These are phyloP conservation scores for Streptopelia turtur DNA, from an alignment of 2,797 vertebrate genomes.

Conservation along the genomic window DNA sequence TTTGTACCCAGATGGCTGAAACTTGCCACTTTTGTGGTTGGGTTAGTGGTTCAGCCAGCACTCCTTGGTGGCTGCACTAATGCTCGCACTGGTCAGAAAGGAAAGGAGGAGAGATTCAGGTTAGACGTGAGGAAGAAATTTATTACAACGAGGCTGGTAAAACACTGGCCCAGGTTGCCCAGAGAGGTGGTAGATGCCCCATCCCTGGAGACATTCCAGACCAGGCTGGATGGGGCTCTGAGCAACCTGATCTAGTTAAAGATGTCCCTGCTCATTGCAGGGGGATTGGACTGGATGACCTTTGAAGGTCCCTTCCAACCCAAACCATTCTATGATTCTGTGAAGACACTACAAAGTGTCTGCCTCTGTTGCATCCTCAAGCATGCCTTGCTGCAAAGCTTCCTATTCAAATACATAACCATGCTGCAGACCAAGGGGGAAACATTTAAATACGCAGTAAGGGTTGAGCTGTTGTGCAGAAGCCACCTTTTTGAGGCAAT, in stretches of 20 bases:
- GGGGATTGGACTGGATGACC: too few species aligned
- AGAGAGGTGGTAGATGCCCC: too few species aligned
- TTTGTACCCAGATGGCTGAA: background rate
- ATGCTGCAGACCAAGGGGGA: fast-evolving
- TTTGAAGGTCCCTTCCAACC: too few species aligned
- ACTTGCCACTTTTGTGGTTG: background rate
- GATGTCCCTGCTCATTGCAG: too few species aligned
- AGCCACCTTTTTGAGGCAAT: background rate
- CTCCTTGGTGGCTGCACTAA: background rate
- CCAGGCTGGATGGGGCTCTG: too few species aligned
- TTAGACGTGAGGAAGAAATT: too few species aligned
- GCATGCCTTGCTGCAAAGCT: background rate
- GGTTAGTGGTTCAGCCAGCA: background rate
- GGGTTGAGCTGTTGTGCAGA: background rate
- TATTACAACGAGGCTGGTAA: too few species aligned
- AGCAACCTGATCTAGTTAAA: too few species aligned
- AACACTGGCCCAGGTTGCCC: too few species aligned
- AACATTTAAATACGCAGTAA: background rate
- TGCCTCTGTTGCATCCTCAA: fast-evolving
- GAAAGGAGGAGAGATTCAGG: background rate
- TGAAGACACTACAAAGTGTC: background rate
- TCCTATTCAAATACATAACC: background rate
- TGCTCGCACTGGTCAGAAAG: background rate
- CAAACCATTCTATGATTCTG: too few species aligned
- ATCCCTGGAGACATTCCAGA: too few species aligned